Base-by-base conservation (phyloP, 2,888 invertebrate species). In the Corbicula japonica region DNA sequence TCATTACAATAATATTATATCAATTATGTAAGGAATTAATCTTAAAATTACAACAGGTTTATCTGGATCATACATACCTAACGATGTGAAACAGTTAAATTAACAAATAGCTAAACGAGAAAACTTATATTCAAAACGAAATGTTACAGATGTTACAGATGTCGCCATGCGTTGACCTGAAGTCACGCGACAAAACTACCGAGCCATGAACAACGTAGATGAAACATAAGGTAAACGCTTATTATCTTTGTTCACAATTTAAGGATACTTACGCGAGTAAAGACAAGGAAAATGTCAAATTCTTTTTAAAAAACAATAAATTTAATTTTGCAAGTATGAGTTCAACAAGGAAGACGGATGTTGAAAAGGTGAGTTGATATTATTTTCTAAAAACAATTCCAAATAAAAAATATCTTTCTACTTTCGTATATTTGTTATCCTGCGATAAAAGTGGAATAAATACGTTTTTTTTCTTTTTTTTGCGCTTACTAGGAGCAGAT, bases 181-280 rank as follows among this genome's bases (percentile, higher is more conserved):
- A 58, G 58, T 15, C 58, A 58, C 58, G 58, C 58, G 58, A 58
- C 58, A 26, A 30, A 58, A 12, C 38, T 58, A 58, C 58, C 28
- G 58, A 38, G 18, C 58, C 58, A 21, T 58, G 58, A 58, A 58
- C 34, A 58, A 58, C 58, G 21, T 28, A 58, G 30, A 58, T 58
- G 58, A 58, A 35, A 58, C 21, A 35, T 21, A 35, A 58, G n/a
- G 38, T 58, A n/a, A n/a, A n/a, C 34, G n/a, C 21, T 12, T 58
- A 58, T 38, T n/a, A 34, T 28, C 38, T 35, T 18, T 35, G 3
- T 30, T 1, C 35, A 18, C 4, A 30, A n/a, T 32, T 32, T 6
- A 54, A 54, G n/a, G 15, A 18, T 30, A 12, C 23, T 41, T 12
- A 10, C 58, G 58, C 58, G 23, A 34, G 58, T 21, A 38, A 34